A percentile compares a stretch with the other conserved stretches of the same genome.
Evolutionary conservation across 2,888 invertebrate genomes (phyloP).

Genomic region (Gisinianus flammeolus): DNA sequence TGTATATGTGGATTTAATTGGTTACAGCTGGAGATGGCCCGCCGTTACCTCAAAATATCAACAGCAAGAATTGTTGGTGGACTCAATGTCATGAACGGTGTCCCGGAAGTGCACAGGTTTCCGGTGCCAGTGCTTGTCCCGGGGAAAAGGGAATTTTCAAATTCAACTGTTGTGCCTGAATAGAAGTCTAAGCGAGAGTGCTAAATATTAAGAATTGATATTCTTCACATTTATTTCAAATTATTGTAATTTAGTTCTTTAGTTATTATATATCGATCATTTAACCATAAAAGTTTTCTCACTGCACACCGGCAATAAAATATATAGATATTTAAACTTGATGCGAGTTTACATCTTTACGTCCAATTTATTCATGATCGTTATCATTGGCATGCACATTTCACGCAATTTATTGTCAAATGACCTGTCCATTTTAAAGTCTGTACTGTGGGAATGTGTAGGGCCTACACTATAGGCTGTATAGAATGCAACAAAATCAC

Average conservation of each 20-base stretch:
- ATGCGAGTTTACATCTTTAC: not conserved
- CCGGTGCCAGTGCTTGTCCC: constrained; percentile 26
- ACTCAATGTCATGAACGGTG: constrained; percentile 26
- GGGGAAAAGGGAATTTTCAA: constrained; percentile 1
- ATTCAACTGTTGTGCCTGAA: constrained; percentile 29
- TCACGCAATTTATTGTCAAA: too few relatives aligned
- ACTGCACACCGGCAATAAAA: too few relatives aligned
- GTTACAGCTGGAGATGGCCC: not conserved
- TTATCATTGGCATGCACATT: not conserved
- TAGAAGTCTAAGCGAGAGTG: not conserved
- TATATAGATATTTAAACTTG: too few relatives aligned
- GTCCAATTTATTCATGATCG: not conserved
- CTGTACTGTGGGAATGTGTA: too few relatives aligned
- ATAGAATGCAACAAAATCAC: too few relatives aligned
- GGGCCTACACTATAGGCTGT: not conserved
- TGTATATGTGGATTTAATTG: too few relatives aligned
- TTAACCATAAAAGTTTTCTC: too few relatives aligned
- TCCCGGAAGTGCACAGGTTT: constrained; percentile 31
- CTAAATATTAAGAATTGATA: too few relatives aligned
- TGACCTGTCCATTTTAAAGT: too few relatives aligned
- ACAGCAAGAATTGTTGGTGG: constrained; percentile 29
- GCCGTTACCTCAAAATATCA: constrained; percentile 10
- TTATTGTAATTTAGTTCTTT: too few relatives aligned
- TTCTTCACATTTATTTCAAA: too few relatives aligned
- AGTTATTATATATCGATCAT: too few relatives aligned